Evolutionary conservation across 2,888 invertebrate genomes (phyloP), one percentile per base, ranked within the genome.

Genomic region (Chaetogeoica ovagalla): DNA sequence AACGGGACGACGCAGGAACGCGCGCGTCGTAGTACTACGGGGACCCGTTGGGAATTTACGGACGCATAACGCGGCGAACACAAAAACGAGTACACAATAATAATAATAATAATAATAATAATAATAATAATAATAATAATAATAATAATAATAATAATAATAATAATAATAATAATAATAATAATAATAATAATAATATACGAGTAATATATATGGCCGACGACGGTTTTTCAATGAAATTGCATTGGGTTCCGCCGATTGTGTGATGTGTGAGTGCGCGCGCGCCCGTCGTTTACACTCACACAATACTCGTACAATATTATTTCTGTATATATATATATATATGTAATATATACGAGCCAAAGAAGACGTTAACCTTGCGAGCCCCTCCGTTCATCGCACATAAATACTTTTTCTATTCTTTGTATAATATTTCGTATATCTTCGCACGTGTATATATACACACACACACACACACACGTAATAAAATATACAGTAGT

Each of bases 311-410:
- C 30, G 30, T 30, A 30, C 4, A 30, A 30, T 30, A 30, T 30
- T 30, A 30, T 30, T 4, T 30, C 30, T 30, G 30, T 30, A 30
- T 43, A 39, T 7, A 6, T 7, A 39, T 39, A 39, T 39, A 39
- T 39, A 39, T 39, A 39, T 39, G 39, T 39, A 39, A 21, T 39
- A 15, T 13, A 13, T 62, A 21, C 15, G n/a, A 15, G 37, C 6
- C 19, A 63, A 63, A 52, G 62, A 62, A 73, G 62, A 62, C 72
- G 60, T 73, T 73, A 62, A 73, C 72, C 60, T 62, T 62, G 72
- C 30, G 30, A 30, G 30, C 30, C 30, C 30, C 4, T 4, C 30
- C 30, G 30, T 30, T 30, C 30, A 4, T 30, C 4, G n/a, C n/a
- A 30, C 30, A 30, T 30, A 30, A 30, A 30, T 4, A 30, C 30